phyloP scores from a whole-genome alignment of 2,888 invertebrate species.

The Rugalucina vietnamica region DNA sequence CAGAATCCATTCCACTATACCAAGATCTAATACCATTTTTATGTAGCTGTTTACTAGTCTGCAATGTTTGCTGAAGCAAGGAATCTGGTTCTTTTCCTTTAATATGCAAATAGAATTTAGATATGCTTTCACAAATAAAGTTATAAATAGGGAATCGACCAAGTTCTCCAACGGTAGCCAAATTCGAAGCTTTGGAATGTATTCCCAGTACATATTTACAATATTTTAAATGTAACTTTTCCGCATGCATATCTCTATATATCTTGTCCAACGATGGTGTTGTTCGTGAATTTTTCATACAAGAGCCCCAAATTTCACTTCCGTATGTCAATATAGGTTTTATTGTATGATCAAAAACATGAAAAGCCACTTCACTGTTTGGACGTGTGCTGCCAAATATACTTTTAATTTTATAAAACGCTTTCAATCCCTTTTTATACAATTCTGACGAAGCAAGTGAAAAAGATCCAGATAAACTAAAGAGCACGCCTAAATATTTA shows the following conservation, averaged over 20 bases:
- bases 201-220: not conserved
- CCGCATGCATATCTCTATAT: not conserved
- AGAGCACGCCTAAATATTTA: constrained; percentile 20
- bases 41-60: no score
- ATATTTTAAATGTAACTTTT: not conserved
- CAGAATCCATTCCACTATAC: no score
- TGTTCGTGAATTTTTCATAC: no score
- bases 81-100: no score
- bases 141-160: not conserved
- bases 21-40: no score
- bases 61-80: no score
- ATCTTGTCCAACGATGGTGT: no score
- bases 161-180: not conserved
- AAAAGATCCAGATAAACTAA: constrained; percentile 20
- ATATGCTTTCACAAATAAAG: not conserved
- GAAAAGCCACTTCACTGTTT: not conserved
- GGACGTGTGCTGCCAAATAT: not conserved
- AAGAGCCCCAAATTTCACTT: not conserved
- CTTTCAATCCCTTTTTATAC: constrained; percentile 8
- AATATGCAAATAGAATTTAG: no score
- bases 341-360: constrained; percentile 19
- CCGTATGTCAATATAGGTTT: constrained; percentile 1
- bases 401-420: constrained; percentile 10
- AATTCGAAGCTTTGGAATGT: not conserved
- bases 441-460: not conserved